A percentile compares a stretch with the other conserved stretches of the same genome.
Evolutionary conservation across 2,113 vertebrate species (phyloP).

Genomic region (Mystacornis crossleyi): DNA sequence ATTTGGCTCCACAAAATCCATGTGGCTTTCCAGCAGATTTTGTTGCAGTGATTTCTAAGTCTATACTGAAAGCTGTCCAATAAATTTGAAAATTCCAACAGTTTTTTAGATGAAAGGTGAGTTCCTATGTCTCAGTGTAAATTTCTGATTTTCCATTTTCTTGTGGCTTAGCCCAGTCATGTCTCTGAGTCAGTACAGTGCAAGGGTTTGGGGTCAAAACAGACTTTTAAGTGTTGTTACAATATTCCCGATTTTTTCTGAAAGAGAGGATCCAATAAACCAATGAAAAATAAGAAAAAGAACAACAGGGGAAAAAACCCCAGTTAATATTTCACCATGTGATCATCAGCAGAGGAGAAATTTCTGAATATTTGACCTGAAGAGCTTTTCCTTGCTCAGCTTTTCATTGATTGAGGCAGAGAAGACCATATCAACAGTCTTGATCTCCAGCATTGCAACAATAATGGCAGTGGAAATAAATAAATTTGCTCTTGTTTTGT

Average conservation of each 20-base stretch:
- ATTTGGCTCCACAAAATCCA: background rate
- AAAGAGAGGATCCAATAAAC: background rate
- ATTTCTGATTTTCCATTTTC: background rate
- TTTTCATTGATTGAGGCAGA: background rate
- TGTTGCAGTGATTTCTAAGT: background rate
- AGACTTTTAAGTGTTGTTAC: background rate
- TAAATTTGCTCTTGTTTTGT: background rate
- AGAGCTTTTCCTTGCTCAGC: background rate
- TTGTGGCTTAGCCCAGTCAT: background rate
- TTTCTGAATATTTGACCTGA: background rate
- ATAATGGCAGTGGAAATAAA: background rate
- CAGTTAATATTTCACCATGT: background rate
- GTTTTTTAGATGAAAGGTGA: background rate
- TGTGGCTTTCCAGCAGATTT: background rate
- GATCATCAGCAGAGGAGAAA: background rate
- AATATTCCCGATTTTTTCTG: background rate
- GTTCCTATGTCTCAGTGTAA: background rate
- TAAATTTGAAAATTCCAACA: background rate
- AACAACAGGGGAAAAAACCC: rapidly evolving
- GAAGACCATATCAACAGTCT: background rate
- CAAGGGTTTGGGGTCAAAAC: background rate
- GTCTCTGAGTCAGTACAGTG: background rate
- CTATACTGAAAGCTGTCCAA: background rate
- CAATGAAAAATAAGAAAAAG: background rate
- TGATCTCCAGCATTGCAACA: background rate